Conservation (phyloP, 2,113 vertebrate species). For the Bungarus multicinctus region DNA sequence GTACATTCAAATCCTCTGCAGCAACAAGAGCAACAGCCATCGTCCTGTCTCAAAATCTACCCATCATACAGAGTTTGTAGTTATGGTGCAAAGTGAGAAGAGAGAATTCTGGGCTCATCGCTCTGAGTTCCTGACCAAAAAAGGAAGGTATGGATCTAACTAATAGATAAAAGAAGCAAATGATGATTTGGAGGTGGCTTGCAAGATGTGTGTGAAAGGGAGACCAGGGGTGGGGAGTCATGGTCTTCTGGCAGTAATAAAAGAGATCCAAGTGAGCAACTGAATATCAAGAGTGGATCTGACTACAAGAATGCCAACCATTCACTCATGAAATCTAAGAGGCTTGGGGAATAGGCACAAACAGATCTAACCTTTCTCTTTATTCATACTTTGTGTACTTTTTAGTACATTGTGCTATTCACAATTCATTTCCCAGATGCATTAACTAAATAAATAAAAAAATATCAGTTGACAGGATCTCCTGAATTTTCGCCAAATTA, state of each 20-base stretch:
- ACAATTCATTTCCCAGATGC: slow-evolving; percentile 6
- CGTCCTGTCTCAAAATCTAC: neutral
- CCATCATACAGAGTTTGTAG: neutral
- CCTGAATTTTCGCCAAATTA: slow-evolving; percentile 16
- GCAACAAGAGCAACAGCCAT: neutral
- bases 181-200: neutral
- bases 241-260: neutral
- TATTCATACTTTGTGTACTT: neutral
- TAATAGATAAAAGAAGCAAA: neutral
- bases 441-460: neutral
- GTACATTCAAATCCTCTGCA: neutral
- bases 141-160: neutral
- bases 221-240: neutral
- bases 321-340: neutral
- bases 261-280: neutral
- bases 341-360: too few species aligned
- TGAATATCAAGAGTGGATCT: neutral
- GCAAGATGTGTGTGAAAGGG: neutral
- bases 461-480: slow-evolving; percentile 13
- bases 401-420: neutral
- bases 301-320: neutral
- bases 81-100: neutral
- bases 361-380: neutral
- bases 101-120: neutral
- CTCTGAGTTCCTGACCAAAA: neutral